Evolutionary conservation across 2,888 invertebrate genomes (phyloP).

Genomic region (Nomada ferruginata): DNA sequence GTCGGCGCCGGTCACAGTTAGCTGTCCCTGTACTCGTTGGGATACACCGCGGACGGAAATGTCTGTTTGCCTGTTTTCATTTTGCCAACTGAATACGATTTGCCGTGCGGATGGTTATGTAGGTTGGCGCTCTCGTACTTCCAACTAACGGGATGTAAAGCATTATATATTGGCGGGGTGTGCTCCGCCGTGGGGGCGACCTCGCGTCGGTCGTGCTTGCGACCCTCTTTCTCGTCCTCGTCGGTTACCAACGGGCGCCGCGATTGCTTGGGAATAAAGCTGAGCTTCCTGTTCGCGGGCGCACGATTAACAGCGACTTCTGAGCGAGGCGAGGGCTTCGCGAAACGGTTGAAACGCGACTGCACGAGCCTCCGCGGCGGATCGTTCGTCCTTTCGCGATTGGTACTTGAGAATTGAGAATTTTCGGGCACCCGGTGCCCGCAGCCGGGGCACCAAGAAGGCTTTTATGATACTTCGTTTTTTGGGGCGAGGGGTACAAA

Average conservation of each 20-base stretch:
- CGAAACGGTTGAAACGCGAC: neutral
- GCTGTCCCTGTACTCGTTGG: conserved; percentile 18
- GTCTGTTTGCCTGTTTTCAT: conserved; percentile 69
- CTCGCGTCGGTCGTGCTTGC: neutral
- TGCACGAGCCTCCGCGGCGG: neutral
- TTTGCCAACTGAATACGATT: conserved; percentile 78
- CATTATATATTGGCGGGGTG: conserved; percentile 44
- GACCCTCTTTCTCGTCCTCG: conserved; percentile 44
- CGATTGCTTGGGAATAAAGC: conserved; percentile 19
- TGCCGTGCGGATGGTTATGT: conserved; percentile 75
- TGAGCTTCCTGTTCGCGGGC: conserved; percentile 2
- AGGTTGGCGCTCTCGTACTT: conserved; percentile 71
- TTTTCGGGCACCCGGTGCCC: neutral
- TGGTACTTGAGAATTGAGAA: neutral
- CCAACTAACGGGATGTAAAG: conserved; percentile 38
- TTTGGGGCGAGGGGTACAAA: neutral
- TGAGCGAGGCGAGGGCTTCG: neutral
- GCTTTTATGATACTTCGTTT: neutral
- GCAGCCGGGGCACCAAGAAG: neutral
- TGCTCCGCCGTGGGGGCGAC: conserved; percentile 15
- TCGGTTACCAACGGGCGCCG: conserved; percentile 26
- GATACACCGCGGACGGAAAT: conserved; percentile 4
- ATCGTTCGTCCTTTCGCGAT: neutral
- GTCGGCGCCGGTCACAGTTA: conserved; percentile 20
- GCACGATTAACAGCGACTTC: neutral